Percentiles rank a stretch among this genome's conserved stretches.
These are phyloP conservation scores for Hymenopus coronatus DNA, from an alignment of 2,888 invertebrate genomes.

Conservation along the genomic window DNA sequence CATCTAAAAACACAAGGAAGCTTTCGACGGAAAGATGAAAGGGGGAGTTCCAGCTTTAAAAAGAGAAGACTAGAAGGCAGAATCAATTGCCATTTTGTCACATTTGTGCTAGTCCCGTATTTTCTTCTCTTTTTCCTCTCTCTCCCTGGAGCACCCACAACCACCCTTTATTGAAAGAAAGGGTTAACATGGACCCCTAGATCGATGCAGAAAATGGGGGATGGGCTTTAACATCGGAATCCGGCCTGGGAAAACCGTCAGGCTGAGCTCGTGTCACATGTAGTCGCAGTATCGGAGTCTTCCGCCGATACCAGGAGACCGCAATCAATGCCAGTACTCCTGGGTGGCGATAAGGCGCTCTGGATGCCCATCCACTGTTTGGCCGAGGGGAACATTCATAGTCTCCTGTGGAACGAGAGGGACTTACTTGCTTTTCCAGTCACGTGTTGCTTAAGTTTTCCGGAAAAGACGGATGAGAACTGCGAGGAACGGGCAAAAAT, in stretches of 20 bases:
- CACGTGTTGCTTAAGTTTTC: background rate
- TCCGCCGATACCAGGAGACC: background rate
- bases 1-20: background rate
- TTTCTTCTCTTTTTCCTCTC: background rate
- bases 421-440: background rate
- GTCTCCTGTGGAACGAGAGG: background rate
- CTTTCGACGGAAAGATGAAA: background rate
- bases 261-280: background rate
- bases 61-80: background rate
- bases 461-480: background rate
- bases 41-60: background rate
- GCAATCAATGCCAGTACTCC: background rate
- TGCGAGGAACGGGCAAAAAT: background rate
- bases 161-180: background rate
- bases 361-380: background rate
- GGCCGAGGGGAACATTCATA: background rate
- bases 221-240: background rate
- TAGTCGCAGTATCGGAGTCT: background rate
- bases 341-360: background rate
- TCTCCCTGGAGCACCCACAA: background rate
- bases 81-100: slow-evolving; percentile 6
- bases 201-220: background rate
- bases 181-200: background rate
- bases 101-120: background rate
- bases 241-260: background rate